Percentiles rank a stretch among this genome's conserved stretches.
Conservation (phyloP, 2,888 invertebrate genomes). For the Zygaena filipendulae region DNA sequence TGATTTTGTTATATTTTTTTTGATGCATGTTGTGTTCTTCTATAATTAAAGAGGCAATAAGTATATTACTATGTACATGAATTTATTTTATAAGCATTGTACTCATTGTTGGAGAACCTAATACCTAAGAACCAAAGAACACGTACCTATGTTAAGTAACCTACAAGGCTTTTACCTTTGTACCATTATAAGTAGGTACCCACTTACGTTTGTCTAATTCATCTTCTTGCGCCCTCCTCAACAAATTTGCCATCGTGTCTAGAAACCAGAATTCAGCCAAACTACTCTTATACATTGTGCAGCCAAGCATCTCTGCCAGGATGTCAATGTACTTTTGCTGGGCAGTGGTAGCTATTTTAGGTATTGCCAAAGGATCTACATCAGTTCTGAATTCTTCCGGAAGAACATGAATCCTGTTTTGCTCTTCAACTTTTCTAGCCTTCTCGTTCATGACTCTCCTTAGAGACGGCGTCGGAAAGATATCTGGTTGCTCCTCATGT, state of each 20-base stretch:
- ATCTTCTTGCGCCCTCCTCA: constrained; percentile 49
- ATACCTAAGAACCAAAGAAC: too few relatives aligned
- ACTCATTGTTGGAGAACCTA: too few relatives aligned
- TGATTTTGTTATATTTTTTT: too few relatives aligned
- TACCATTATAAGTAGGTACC: too few relatives aligned
- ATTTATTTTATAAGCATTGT: too few relatives aligned
- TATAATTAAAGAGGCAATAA: too few relatives aligned
- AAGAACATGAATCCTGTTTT: constrained; percentile 42
- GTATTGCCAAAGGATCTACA: constrained; percentile 38
- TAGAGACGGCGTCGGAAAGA: constrained; percentile 47
- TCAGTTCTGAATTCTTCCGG: constrained; percentile 36
- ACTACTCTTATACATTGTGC: constrained; percentile 40
- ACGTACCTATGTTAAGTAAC: too few relatives aligned
- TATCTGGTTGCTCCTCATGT: constrained; percentile 23
- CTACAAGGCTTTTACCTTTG: too few relatives aligned
- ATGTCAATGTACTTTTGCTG: constrained; percentile 46
- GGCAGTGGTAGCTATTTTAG: constrained; percentile 35
- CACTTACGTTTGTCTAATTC: constrained; percentile 34
- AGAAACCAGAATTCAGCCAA: constrained; percentile 63
- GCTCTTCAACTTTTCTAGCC: constrained; percentile 30
- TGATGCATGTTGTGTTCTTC: too few relatives aligned
- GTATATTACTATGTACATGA: too few relatives aligned
- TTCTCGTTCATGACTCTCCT: constrained; percentile 36
- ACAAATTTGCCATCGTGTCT: constrained; percentile 51
- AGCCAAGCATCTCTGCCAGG: constrained; percentile 43